These are phyloP conservation scores for Polypterus senegalus DNA, from an alignment of 2,113 vertebrate genomes.

Conservation along the genomic window DNA sequence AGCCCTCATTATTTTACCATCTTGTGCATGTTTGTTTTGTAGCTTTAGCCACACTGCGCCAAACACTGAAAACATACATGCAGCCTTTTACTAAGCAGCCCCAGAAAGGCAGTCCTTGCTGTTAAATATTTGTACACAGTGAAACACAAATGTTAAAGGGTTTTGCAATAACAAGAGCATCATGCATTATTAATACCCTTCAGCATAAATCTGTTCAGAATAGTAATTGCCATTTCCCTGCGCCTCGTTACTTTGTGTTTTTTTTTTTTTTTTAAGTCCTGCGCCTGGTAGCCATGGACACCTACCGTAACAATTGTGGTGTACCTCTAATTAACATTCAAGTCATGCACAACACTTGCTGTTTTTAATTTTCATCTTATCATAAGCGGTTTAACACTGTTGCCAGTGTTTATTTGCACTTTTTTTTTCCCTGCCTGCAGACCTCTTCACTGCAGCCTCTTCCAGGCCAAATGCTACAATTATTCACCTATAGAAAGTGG, in stretches of 20 bases:
- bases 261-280: constrained; percentile 48
- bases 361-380: constrained; percentile 99
- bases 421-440: constrained; percentile 62
- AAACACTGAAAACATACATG: no score
- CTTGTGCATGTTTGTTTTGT: no score
- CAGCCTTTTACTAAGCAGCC: no score
- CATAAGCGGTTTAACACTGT: constrained; percentile 97
- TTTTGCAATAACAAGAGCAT: constrained; percentile 69
- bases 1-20: no score
- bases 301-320: constrained; percentile 36
- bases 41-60: no score
- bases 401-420: constrained; percentile 96
- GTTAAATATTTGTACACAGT: constrained; percentile 87
- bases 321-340: constrained; percentile 73
- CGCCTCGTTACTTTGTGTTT: constrained; percentile 64
- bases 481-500: constrained; percentile 63
- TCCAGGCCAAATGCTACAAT: constrained; percentile 98
- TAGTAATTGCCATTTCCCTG: constrained; percentile 59
- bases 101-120: constrained; percentile 35
- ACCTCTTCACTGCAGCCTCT: constrained; percentile 90
- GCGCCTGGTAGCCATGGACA: constrained; percentile 50
- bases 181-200: constrained; percentile 79
- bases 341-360: constrained; percentile 80
- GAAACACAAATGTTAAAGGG: constrained; percentile 59
- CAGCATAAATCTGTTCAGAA: constrained; percentile 61